These are phyloP conservation scores for Benitochromis conjunctus DNA, from an alignment of 2,113 vertebrate genomes.

Conservation along the genomic window DNA sequence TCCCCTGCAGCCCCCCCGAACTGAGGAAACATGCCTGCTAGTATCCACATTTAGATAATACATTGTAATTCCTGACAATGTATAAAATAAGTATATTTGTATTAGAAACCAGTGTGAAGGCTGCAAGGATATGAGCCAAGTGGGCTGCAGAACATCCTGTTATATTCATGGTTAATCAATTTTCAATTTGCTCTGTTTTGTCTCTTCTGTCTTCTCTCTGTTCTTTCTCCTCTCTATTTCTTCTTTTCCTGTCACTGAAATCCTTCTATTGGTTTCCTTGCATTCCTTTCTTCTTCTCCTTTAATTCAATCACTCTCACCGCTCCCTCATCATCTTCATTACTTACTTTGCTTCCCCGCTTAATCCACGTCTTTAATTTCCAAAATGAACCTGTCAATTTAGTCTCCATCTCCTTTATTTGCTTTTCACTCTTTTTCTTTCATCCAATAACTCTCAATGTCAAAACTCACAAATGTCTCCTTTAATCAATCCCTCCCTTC, in stretches of 20 bases:
- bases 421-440: neutral
- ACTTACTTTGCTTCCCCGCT: fast-evolving
- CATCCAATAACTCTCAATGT: fast-evolving
- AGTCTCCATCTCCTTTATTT: neutral
- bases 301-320: neutral
- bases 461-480: neutral
- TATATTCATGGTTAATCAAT: neutral
- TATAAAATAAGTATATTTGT: neutral
- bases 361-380: neutral
- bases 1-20: neutral
- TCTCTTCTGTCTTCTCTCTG: neutral
- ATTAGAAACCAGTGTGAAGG: neutral
- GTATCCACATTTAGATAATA: neutral
- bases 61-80: neutral
- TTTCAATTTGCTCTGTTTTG: neutral
- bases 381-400: neutral
- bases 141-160: neutral
- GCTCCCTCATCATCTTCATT: neutral
- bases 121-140: neutral
- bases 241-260: neutral
- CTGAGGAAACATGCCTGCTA: neutral
- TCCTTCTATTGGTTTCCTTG: neutral
- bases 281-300: neutral
- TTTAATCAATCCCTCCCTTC: no score
- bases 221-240: neutral